phyloP scores from a whole-genome alignment of 2,113 vertebrate species.

The Nothocercus julius region DNA sequence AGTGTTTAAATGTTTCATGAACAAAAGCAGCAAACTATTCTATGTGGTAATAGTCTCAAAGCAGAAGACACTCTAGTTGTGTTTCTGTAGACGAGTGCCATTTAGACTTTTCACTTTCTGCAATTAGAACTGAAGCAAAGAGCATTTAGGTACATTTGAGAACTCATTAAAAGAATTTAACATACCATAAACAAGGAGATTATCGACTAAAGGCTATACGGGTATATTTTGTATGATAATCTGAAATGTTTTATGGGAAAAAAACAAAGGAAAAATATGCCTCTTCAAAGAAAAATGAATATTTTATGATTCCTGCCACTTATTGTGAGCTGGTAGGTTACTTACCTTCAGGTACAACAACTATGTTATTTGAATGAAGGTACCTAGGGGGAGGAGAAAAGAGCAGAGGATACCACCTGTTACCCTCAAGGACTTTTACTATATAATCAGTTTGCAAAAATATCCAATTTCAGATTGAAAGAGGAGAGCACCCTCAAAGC shows the following conservation, averaged over 20 bases:
- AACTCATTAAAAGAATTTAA: constrained; percentile 37
- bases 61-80: background rate
- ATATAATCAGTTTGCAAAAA: constrained; percentile 61
- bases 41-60: background rate
- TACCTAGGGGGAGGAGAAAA: constrained; percentile 80
- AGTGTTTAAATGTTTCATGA: background rate
- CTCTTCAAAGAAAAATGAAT: constrained; percentile 46
- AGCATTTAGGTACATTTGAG: constrained; percentile 15
- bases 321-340: constrained; percentile 44
- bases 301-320: constrained; percentile 24
- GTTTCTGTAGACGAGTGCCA: constrained; percentile 3
- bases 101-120: constrained; percentile 25
- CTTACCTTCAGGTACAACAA: constrained; percentile 95
- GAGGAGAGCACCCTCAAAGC: constrained; percentile 8
- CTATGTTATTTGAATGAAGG: constrained; percentile 97
- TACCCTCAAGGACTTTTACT: constrained; percentile 58
- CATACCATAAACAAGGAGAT: background rate
- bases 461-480: constrained; percentile 43
- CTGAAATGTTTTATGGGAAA: constrained; percentile 47
- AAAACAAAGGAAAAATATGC: constrained; percentile 27
- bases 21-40: background rate
- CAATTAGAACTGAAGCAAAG: constrained; percentile 23
- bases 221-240: background rate
- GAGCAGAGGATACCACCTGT: constrained; percentile 58
- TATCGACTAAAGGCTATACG: background rate